Evolutionary conservation across 2,113 vertebrate species (phyloP).

Genomic region (Bubo blakistoni): DNA sequence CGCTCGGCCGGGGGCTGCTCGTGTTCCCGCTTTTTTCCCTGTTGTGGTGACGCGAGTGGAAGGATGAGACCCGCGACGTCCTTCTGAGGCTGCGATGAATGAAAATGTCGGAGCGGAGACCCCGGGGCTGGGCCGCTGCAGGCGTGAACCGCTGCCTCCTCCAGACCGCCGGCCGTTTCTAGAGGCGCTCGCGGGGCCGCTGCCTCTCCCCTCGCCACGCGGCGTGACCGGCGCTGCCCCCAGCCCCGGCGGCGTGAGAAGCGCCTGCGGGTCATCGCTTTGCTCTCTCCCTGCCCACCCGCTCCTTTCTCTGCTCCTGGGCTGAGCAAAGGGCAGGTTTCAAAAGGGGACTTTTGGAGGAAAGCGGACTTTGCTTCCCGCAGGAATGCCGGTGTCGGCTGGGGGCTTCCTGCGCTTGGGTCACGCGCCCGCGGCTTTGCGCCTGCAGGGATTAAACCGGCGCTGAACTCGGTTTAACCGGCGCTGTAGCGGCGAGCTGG

Average conservation of each 20-base stretch:
- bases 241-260: background rate
- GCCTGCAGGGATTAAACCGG: background rate
- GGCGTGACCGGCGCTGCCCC: background rate
- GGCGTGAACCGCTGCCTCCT: background rate
- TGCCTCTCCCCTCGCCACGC: background rate
- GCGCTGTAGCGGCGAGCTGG: background rate
- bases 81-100: fast-evolving
- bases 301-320: background rate
- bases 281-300: background rate
- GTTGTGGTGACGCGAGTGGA: fast-evolving
- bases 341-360: background rate
- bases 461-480: background rate
- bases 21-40: background rate
- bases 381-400: background rate
- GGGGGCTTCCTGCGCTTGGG: background rate
- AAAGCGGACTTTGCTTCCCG: slow-evolving; percentile 9
- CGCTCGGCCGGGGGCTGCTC: background rate
- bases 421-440: background rate
- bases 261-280: background rate
- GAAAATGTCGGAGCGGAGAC: too few relatives aligned
- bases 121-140: background rate
- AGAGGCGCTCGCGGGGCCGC: background rate
- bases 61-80: background rate
- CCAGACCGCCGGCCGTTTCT: background rate
- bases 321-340: slow-evolving; percentile 42